Base-by-base conservation (phyloP, 2,113 vertebrate genomes). In the Sclerurus mexicanus region DNA sequence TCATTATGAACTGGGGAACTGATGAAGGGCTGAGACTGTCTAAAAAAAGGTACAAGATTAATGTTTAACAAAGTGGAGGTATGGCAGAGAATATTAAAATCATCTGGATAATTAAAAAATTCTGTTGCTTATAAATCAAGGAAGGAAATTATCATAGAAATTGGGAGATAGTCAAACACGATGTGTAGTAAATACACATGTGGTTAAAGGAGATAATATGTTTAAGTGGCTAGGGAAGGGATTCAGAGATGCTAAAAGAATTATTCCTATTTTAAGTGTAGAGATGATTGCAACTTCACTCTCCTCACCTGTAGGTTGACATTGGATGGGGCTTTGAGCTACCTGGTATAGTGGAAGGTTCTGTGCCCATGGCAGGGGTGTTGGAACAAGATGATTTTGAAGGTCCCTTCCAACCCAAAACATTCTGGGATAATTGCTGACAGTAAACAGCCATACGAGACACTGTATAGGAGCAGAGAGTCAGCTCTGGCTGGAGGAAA, bases 141-240 rank as follows among this genome's bases (percentile, higher is more conserved):
- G 73, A 81, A 75, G 40, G 53, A 87, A 96, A 97, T 94, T 93
- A 95, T 91, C 92, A 96, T 78, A 93, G 92, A 96, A 95, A 96
- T 64, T 87, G 69, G 87, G 80, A 90, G 72, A 69, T 17, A 75
- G 92, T 42, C 0, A 5, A 81, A 83, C 92, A 86, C 1, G 17
- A 83, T 72, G 73, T 58, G 52, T 30, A 37, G 76, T 87, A 96
- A 95, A 95, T 90, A 85, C 88, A 93, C 80, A 87, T 68, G 49
- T 75, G 80, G 52, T 47, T 84, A 84, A 59, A 86, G 62, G 46
- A 53, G 79, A 71, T 28, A 37, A 67, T 49, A 33, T 24, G 15
- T 75, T 89, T 72, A 68, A 90, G 52, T 25, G 68, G 76, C 35
- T 58, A 68, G 68, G 42, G 52, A 88, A 86, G 56, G 56, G 60